Percentiles rank a stretch among this genome's conserved stretches.
These are phyloP conservation scores for Pterocles orientalis DNA, from an alignment of 2,113 vertebrate species.

Conservation along the genomic window DNA sequence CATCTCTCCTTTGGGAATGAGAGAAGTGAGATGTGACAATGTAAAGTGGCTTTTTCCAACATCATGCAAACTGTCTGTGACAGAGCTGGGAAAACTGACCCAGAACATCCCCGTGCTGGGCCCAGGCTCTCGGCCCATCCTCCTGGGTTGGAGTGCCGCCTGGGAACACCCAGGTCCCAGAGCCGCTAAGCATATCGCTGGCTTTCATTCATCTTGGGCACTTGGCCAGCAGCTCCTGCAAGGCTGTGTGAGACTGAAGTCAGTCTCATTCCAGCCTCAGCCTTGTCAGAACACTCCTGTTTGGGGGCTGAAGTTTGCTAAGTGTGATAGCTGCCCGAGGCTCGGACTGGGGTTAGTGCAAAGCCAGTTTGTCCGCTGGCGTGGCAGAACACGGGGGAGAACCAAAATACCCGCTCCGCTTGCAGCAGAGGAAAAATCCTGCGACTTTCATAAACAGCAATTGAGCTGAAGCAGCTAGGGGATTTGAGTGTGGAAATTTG, in stretches of 20 bases:
- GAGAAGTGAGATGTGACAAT: background rate
- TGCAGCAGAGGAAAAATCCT: background rate
- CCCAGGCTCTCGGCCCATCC: background rate
- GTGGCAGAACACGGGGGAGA: background rate
- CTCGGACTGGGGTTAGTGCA: background rate
- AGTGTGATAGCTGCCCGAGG: background rate
- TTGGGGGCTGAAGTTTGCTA: too few relatives aligned
- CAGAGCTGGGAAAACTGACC: background rate
- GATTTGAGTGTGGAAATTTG: background rate
- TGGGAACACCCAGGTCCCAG: background rate
- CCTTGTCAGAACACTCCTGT: fast-evolving
- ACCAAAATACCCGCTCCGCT: background rate
- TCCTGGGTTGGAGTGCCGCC: fast-evolving
- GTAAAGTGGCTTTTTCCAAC: background rate
- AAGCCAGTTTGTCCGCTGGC: background rate
- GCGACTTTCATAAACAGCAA: background rate
- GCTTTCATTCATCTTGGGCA: fast-evolving
- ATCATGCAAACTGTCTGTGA: background rate
- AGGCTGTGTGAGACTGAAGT: background rate
- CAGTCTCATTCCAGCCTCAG: background rate
- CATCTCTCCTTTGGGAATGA: background rate
- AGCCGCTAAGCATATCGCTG: fast-evolving
- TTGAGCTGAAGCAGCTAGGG: background rate
- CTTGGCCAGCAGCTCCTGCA: background rate
- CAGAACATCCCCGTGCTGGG: background rate